phyloP scores from a whole-genome alignment of 2,888 invertebrate genomes.

The Nezara viridula region DNA sequence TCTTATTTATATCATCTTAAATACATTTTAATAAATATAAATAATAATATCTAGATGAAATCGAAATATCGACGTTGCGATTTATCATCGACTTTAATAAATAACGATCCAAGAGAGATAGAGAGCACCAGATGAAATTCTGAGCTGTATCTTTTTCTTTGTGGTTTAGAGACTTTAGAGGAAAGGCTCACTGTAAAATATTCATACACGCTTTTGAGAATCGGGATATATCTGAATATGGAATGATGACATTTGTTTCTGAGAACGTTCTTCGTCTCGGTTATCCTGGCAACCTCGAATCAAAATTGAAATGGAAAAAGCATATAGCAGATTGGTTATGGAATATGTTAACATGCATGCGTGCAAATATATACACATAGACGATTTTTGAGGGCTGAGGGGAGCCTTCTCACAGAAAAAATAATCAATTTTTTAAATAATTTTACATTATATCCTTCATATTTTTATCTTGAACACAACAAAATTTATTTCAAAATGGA shows the following conservation, averaged over 20 bases:
- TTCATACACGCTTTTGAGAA: constrained; percentile 57
- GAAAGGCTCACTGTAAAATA: constrained; percentile 54
- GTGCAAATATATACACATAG: background rate
- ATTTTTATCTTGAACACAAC: too few relatives aligned
- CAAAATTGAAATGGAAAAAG: constrained; percentile 30
- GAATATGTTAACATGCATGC: background rate
- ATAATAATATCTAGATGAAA: background rate
- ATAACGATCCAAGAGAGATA: background rate
- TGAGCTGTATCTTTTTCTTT: background rate
- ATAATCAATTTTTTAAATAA: too few relatives aligned
- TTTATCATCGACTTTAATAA: constrained; percentile 20
- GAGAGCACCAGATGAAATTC: constrained; percentile 6
- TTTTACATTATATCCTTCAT: too few relatives aligned
- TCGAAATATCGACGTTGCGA: background rate
- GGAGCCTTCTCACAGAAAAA: too few relatives aligned
- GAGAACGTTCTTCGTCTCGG: background rate
- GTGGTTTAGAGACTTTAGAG: constrained; percentile 41
- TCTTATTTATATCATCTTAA: too few relatives aligned
- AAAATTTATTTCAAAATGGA: too few relatives aligned
- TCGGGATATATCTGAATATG: constrained; percentile 55
- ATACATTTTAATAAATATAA: too few relatives aligned
- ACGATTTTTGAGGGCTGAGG: too few relatives aligned
- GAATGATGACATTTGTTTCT: constrained; percentile 56
- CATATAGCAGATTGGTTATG: background rate
- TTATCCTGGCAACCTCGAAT: background rate